Percentiles rank a stretch among this genome's conserved stretches.
Evolutionary conservation across 2,797 vertebrate genomes (phyloP).

Genomic region (Luscinia luscinia): DNA sequence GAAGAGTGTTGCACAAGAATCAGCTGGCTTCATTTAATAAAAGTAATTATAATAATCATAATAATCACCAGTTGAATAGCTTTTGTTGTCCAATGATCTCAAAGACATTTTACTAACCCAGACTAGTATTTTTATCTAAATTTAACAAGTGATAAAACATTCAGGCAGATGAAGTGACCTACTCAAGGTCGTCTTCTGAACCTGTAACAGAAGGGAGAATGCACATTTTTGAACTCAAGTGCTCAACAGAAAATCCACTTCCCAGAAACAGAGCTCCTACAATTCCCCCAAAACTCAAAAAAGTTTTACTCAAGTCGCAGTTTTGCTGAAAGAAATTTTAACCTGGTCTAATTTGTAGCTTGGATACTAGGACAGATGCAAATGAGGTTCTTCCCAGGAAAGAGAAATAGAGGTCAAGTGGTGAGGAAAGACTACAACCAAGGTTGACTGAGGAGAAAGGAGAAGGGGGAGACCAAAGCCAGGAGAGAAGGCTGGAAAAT

Average conservation of each 20-base stretch:
- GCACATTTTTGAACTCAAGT: not conserved
- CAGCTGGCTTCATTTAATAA: slow-evolving; percentile 50
- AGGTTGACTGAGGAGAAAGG: not conserved
- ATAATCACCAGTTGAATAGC: not conserved
- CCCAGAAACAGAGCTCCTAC: not conserved
- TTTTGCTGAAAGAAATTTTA: not conserved
- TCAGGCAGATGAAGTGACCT: not conserved
- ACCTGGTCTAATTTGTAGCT: slow-evolving; percentile 24
- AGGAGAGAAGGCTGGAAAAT: not conserved
- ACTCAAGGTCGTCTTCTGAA: not conserved
- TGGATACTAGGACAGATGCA: slow-evolving; percentile 20
- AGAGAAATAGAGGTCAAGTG: not conserved
- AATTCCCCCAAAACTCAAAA: not conserved
- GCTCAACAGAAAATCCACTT: not conserved
- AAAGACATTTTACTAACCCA: slow-evolving; percentile 18
- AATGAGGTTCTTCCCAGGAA: slow-evolving; percentile 58
- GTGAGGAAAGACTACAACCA: not conserved
- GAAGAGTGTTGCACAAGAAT: slow-evolving; percentile 40
- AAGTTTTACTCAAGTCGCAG: not conserved
- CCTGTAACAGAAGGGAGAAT: not conserved
- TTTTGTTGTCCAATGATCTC: not conserved
- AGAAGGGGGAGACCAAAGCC: slow-evolving; percentile 15
- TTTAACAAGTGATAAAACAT: not conserved
- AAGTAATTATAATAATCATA: slow-evolving; percentile 29
- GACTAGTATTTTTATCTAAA: slow-evolving; percentile 17